Base-by-base conservation (phyloP, 2,888 invertebrate species). In the Periphyllus acericola region DNA sequence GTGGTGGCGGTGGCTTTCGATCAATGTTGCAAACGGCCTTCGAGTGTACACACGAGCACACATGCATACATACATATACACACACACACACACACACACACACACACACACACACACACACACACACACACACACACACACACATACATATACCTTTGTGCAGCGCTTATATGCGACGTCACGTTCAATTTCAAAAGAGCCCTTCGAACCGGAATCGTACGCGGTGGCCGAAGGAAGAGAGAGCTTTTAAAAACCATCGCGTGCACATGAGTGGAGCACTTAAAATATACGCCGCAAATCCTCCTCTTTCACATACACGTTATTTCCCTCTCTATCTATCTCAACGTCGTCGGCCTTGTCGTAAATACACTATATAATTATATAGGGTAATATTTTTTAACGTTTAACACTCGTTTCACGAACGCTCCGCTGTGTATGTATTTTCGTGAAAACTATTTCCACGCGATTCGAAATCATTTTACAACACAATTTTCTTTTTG, bases 101-200 rank as follows among this genome's bases (percentile, higher is more conserved):
- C 46, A 55, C 40, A 52, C 29, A 71, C 32, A 71, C 71, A 32
- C 71, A 32, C 71, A 71, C 29, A 68, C 32, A 32, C 71, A 32
- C 25, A 71, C 71, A 14, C 32, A 17, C 17, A 17, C 25, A 71
- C 71, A n/a, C n/a, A 55, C 40, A 46, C 81, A 40, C 71, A 82
- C 83, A 29, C 36, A 60, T 29, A 21, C 19, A 21, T 1, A 21
- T 32, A 74, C 74, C 55, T 85, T 85, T 78, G 78, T 78, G 78
- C 34, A 36, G 52, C 25, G 52, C 66, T 68, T 72, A 46, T 76
- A 68, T 75, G 82, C 74, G 60, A 89, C 68, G 72, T 79, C 88
- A 87, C 74, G 86, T 83, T 80, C 71, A 55, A 71, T 87, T 87
- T 87, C 74, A 74, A 87, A 87, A 87, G 87, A 81, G 74, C 74